Evolutionary conservation across 2,797 vertebrate genomes (phyloP).

Genomic region (Enteromius treurensis): DNA sequence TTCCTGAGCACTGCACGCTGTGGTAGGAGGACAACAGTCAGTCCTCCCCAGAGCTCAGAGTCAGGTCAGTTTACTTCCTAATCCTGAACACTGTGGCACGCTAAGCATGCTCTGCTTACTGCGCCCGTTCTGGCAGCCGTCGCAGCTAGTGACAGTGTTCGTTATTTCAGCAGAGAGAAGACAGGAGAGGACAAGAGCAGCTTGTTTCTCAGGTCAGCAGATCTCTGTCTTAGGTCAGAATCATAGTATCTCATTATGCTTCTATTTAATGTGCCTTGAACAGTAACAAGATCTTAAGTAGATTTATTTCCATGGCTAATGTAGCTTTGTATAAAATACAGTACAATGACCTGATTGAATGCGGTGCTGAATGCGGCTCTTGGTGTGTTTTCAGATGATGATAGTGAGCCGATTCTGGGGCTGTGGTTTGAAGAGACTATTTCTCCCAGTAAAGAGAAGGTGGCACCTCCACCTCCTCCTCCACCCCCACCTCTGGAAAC

Average conservation of each 20-base stretch:
- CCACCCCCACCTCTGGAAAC: conserved; percentile 92
- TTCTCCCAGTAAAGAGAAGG: conserved; percentile 97
- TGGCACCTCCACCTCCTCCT: conserved; percentile 90
- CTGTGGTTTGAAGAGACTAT: conserved; percentile 99
- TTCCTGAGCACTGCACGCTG: conserved; percentile 49
- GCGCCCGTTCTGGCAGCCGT: conserved; percentile 50
- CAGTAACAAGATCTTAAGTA: conserved; percentile 69
- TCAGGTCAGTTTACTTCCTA: conserved; percentile 62
- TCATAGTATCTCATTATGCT: conserved; percentile 71
- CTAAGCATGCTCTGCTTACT: conserved; percentile 60
- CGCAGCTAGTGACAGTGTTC: conserved; percentile 81
- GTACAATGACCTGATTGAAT: conserved; percentile 25
- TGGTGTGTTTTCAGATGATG: conserved; percentile 84
- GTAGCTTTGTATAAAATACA: conserved; percentile 50
- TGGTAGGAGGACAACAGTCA: conserved; percentile 49
- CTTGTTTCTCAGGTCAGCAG: conserved; percentile 88
- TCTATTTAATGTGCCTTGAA: conserved; percentile 71
- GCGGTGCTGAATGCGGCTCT: conserved; percentile 41
- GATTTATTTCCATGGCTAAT: conserved; percentile 61
- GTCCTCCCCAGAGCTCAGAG: conserved; percentile 49
- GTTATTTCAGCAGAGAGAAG: conserved; percentile 88
- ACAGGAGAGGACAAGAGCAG: conserved; percentile 87
- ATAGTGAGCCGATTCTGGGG: conserved; percentile 98
- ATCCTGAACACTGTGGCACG: conserved; percentile 59
- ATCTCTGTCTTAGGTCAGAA: conserved; percentile 80